Evolutionary conservation across 1,140 invertebrate genomes (phyloP).

Genomic region (Neomicropteryx cornuta): DNA sequence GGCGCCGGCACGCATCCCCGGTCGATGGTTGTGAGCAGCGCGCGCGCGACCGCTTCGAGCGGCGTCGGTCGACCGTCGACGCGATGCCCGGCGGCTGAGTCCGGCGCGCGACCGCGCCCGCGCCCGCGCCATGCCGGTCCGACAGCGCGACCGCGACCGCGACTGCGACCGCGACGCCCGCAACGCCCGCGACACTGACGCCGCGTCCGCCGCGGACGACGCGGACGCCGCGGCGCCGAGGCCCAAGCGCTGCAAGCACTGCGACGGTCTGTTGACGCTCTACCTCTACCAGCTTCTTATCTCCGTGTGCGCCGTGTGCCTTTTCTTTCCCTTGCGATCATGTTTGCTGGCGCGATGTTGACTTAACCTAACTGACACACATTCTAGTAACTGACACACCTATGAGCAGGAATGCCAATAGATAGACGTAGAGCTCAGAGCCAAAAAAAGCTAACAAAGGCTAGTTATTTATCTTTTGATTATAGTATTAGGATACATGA

Average conservation of each 20-base stretch:
- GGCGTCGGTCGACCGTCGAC: constrained; percentile 9
- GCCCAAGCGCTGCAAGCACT: constrained; percentile 41
- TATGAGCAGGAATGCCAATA: no score
- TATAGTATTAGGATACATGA: no score
- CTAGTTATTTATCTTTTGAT: no score
- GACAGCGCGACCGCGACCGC: constrained; percentile 33
- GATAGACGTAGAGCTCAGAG: no score
- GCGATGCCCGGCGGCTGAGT: constrained; percentile 27
- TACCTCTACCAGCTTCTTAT: no score
- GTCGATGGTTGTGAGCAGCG: constrained; percentile 26
- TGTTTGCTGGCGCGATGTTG: no score
- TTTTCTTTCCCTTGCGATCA: no score
- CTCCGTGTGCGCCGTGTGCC: no score
- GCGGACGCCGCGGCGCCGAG: constrained; percentile 28
- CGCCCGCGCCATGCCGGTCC: constrained; percentile 36
- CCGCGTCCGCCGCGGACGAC: constrained; percentile 11
- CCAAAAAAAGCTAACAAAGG: no score
- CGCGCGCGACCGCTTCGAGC: constrained; percentile 16
- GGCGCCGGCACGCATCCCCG: constrained; percentile 34
- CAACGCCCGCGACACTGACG: neutral
- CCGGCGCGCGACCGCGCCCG: constrained; percentile 29
- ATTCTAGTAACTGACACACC: no score
- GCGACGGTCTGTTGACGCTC: constrained; percentile 32
- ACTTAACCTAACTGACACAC: no score
- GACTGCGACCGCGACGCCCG: constrained; percentile 19